These are phyloP conservation scores for Camptogramma bilineatum DNA, from an alignment of 2,888 invertebrate species.

Conservation along the genomic window DNA sequence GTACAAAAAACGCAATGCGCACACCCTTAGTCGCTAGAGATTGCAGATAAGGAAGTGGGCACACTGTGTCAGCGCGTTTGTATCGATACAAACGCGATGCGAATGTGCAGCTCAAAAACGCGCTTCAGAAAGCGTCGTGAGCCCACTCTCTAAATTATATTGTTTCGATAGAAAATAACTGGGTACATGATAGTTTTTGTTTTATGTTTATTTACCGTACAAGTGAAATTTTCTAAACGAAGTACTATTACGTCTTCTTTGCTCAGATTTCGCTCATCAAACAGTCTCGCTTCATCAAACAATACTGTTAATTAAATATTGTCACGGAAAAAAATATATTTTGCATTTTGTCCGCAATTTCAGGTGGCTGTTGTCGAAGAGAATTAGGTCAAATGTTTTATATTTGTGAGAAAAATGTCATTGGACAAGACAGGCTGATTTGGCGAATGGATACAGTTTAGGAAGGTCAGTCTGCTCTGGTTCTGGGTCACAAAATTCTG, in stretches of 20 bases:
- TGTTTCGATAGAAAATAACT: too few relatives aligned
- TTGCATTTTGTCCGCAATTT: conserved; percentile 27
- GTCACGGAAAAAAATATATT: conserved; percentile 23
- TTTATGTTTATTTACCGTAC: background rate
- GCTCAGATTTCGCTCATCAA: conserved; percentile 20
- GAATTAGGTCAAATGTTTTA: conserved; percentile 26
- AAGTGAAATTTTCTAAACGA: background rate
- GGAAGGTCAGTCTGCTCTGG: conserved; percentile 7
- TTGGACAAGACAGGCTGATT: conserved; percentile 12
- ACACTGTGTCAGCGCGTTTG: too few relatives aligned
- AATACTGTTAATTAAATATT: conserved; percentile 35
- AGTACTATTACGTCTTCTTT: conserved; percentile 3
- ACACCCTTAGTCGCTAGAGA: too few relatives aligned
- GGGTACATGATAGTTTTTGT: background rate
- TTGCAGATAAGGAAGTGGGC: too few relatives aligned
- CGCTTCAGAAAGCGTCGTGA: too few relatives aligned
- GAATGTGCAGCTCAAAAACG: too few relatives aligned
- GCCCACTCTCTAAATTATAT: too few relatives aligned
- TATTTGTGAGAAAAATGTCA: conserved; percentile 21
- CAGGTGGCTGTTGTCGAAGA: conserved; percentile 15
- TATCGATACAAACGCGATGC: too few relatives aligned
- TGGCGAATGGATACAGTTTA: conserved; percentile 13
- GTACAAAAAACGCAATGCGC: too few relatives aligned
- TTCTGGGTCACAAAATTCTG: conserved; percentile 6
- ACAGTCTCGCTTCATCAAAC: conserved; percentile 28